Conservation (phyloP, 1,140 invertebrate species). For the Leptopilina clavipes region DNA sequence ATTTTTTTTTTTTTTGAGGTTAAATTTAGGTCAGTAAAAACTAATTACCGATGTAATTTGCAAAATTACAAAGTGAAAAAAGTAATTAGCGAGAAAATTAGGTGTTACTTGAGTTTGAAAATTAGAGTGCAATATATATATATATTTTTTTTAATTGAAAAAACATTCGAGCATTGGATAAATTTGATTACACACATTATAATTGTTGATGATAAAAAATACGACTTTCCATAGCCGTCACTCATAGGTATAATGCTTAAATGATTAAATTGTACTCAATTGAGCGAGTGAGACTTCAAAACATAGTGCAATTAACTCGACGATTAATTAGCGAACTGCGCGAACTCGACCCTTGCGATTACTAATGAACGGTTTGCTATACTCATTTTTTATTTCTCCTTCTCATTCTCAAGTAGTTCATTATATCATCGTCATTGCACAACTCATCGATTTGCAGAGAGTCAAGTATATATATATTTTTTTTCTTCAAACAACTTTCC, state of each 20-base stretch:
- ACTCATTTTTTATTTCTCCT: background rate
- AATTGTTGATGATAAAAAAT: background rate
- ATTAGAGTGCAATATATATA: no score
- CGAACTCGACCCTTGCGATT: slow-evolving; percentile 26
- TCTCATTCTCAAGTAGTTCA: background rate
- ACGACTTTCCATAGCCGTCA: background rate
- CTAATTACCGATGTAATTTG: no score
- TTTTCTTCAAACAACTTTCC: background rate
- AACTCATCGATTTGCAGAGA: background rate
- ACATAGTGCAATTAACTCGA: slow-evolving; percentile 21
- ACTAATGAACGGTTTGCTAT: slow-evolving; percentile 21
- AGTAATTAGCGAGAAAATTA: no score
- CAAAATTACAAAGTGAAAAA: no score
- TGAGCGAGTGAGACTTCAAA: slow-evolving; percentile 20
- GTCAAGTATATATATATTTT: background rate
- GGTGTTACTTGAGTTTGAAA: no score
- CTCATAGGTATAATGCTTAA: background rate
- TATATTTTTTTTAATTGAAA: background rate
- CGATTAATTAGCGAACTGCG: slow-evolving; percentile 31
- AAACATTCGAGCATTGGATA: background rate
- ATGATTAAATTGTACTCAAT: slow-evolving; percentile 8
- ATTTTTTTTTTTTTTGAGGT: no score
- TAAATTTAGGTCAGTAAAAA: no score
- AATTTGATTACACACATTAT: background rate
- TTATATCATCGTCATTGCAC: slow-evolving; percentile 23